phyloP scores from a whole-genome alignment of 2,113 vertebrate species.

The Menura novaehollandiae region DNA sequence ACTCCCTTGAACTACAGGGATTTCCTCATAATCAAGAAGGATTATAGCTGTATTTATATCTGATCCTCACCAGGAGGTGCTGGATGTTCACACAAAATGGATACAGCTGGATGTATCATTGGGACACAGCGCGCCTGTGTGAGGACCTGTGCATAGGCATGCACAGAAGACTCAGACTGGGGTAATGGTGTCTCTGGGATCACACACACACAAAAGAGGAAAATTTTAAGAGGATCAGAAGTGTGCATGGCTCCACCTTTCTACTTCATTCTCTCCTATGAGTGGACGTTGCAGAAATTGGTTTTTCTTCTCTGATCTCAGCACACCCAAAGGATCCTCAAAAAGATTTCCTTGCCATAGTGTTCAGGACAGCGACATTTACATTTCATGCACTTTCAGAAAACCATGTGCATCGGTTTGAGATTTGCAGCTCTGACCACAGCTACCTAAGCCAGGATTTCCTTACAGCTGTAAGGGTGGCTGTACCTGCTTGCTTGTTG shows the following conservation, averaged over 20 bases:
- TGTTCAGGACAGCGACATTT: neutral
- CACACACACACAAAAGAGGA: neutral
- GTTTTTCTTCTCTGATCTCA: neutral
- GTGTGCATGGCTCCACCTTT: neutral
- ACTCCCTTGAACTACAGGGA: neutral
- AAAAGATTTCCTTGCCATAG: neutral
- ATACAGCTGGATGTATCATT: neutral
- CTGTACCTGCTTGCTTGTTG: neutral
- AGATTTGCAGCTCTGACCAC: neutral
- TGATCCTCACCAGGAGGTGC: neutral
- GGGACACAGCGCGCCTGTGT: neutral
- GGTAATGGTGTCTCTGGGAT: neutral
- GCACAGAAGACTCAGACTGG: neutral
- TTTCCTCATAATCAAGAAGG: neutral
- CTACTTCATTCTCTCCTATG: neutral
- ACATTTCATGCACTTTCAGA: neutral
- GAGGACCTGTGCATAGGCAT: neutral
- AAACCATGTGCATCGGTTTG: neutral
- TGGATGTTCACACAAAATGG: neutral
- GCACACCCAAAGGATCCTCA: neutral
- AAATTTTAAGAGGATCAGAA: neutral
- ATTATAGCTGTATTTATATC: neutral
- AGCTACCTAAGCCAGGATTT: neutral
- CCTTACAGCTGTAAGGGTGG: neutral
- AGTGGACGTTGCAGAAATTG: neutral